Evolutionary conservation across 2,888 invertebrate genomes (phyloP).

Genomic region (Scaeva pyrastri): DNA sequence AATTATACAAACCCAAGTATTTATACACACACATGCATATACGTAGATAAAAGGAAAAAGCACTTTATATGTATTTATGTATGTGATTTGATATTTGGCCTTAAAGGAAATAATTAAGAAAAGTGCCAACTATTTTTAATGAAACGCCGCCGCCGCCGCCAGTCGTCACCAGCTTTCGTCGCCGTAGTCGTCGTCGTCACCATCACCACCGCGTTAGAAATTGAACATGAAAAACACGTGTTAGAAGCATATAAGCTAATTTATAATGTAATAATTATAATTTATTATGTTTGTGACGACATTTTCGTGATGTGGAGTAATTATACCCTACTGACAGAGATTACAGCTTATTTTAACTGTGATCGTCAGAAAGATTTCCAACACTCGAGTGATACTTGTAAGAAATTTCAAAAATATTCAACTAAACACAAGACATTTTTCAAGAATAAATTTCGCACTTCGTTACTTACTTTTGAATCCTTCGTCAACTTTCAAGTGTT

Average conservation of each 20-base stretch:
- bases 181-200: too few species aligned
- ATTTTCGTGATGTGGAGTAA: neutral
- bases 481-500: too few species aligned
- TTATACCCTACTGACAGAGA: neutral
- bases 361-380: neutral
- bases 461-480: too few species aligned
- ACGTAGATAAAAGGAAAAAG: neutral
- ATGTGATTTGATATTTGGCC: neutral
- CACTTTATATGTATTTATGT: neutral
- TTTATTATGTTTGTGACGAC: neutral
- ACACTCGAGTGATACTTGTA: too few species aligned
- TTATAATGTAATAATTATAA: neutral
- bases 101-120: constrained; percentile 7
- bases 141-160: neutral
- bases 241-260: neutral
- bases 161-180: too few species aligned
- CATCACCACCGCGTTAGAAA: neutral
- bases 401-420: too few species aligned
- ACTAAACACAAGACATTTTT: too few species aligned
- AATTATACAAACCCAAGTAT: constrained; percentile 1
- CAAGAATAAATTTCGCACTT: too few species aligned
- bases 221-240: constrained; percentile 17
- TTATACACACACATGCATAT: neutral
- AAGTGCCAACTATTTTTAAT: constrained; percentile 33
- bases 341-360: neutral